Evolutionary conservation across 2,797 vertebrate species (phyloP).

Genomic region (Sebastes melanostomus): DNA sequence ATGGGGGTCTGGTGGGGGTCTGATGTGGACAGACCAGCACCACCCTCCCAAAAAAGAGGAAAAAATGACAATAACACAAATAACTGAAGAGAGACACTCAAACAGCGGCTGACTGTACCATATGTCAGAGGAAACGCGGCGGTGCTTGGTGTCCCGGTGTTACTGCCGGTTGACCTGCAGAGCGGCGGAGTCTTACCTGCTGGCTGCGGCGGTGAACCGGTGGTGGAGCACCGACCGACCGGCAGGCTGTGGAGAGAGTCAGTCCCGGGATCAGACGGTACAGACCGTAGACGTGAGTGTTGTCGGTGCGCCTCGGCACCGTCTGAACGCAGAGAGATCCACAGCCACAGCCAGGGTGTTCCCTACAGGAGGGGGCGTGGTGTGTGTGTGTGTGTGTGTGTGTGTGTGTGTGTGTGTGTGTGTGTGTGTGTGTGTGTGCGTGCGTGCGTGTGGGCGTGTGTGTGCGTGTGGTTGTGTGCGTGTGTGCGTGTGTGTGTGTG

Average conservation of each 20-base stretch:
- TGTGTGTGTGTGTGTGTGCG: too few species aligned
- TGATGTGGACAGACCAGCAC: conserved; percentile 7
- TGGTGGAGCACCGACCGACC: background rate
- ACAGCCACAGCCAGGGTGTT: conserved; percentile 69
- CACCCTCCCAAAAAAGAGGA: background rate
- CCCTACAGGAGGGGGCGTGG: conserved; percentile 78
- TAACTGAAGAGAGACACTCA: background rate
- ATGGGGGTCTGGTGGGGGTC: conserved; percentile 43
- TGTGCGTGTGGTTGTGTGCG: background rate
- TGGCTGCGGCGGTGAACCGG: conserved; percentile 15
- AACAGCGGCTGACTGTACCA: conserved; percentile 30
- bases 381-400: conserved; percentile 45
- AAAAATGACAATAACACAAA: background rate
- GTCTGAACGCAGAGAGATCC: conserved; percentile 48
- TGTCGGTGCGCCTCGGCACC: conserved; percentile 60
- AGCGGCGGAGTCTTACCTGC: conserved; percentile 61
- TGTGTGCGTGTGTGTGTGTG: background rate
- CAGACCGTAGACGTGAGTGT: background rate
- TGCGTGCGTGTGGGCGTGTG: conserved; percentile 35
- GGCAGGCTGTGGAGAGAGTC: background rate
- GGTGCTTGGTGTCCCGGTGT: background rate
- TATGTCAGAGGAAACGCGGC: conserved; percentile 32
- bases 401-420: conserved; percentile 12
- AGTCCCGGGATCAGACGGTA: conserved; percentile 12
- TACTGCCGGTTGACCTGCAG: conserved; percentile 5